Conservation (phyloP, 2,797 vertebrate species). For the Arnoldichthys spilopterus region DNA sequence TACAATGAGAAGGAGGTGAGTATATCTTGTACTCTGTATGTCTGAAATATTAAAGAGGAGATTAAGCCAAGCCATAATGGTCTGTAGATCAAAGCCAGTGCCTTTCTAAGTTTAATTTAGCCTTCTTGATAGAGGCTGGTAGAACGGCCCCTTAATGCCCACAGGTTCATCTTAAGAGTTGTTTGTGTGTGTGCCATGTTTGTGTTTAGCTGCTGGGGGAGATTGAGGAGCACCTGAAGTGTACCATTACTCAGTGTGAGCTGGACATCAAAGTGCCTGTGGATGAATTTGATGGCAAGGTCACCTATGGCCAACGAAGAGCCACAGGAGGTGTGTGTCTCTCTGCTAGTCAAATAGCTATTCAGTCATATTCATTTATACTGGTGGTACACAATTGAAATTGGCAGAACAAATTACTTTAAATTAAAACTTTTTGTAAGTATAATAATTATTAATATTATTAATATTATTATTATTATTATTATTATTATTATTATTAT, state of each 20-base stretch:
- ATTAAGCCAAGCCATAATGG: background rate
- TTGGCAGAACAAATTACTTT: too few relatives aligned
- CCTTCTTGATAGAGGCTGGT: background rate
- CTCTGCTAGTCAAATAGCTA: too few relatives aligned
- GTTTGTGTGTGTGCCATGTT: too few relatives aligned
- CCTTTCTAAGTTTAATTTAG: background rate
- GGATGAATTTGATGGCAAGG: constrained; percentile 98
- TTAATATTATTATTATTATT: too few relatives aligned
- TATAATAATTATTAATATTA: too few relatives aligned
- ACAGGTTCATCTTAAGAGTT: background rate
- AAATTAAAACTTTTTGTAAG: too few relatives aligned
- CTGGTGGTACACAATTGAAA: too few relatives aligned
- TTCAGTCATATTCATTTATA: too few relatives aligned
- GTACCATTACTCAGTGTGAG: constrained; percentile 96
- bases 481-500: too few relatives aligned
- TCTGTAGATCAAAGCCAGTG: background rate
- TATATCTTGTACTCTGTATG: background rate
- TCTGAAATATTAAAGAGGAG: background rate
- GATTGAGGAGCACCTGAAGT: constrained; percentile 96
- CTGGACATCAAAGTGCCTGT: constrained; percentile 93
- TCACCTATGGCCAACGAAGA: constrained; percentile 91
- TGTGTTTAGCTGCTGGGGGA: constrained; percentile 87
- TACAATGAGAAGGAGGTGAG: constrained; percentile 98
- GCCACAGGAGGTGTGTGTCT: constrained; percentile 79
- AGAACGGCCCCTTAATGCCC: background rate